Evolutionary conservation across 1,140 invertebrate genomes (phyloP).

Genomic region (Triops longicaudatus): DNA sequence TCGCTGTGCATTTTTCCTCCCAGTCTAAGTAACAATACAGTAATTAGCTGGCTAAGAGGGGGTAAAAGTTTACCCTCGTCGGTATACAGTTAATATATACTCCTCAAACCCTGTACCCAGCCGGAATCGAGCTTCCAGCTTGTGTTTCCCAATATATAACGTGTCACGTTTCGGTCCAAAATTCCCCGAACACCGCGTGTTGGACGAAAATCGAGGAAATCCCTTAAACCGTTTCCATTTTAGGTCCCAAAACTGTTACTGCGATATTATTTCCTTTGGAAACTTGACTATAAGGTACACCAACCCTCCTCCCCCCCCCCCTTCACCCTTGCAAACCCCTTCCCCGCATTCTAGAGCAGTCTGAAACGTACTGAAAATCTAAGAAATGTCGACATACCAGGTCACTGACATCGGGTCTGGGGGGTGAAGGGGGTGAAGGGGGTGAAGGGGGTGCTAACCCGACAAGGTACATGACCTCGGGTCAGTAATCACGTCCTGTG

Average conservation of each 20-base stretch:
- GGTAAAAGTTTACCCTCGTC: too few species aligned
- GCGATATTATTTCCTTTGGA: neutral
- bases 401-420: neutral
- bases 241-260: neutral
- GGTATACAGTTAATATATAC: too few species aligned
- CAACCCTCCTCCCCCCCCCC: neutral
- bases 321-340: neutral
- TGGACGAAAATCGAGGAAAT: neutral
- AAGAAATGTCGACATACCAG: neutral
- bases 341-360: neutral
- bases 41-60: too few species aligned
- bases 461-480: neutral
- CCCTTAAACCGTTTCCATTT: neutral
- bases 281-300: neutral
- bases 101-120: too few species aligned
- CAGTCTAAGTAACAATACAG: too few species aligned
- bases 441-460: too few species aligned
- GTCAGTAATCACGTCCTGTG: conserved; percentile 4
- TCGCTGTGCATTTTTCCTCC: too few species aligned
- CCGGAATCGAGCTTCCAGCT: too few species aligned
- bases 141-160: too few species aligned
- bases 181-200: neutral
- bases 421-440: too few species aligned
- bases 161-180: too few species aligned
- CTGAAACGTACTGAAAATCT: neutral